A percentile compares a stretch with the other conserved stretches of the same genome.
Conservation (phyloP, 2,113 vertebrate genomes). For the Callorhinus ursinus region DNA sequence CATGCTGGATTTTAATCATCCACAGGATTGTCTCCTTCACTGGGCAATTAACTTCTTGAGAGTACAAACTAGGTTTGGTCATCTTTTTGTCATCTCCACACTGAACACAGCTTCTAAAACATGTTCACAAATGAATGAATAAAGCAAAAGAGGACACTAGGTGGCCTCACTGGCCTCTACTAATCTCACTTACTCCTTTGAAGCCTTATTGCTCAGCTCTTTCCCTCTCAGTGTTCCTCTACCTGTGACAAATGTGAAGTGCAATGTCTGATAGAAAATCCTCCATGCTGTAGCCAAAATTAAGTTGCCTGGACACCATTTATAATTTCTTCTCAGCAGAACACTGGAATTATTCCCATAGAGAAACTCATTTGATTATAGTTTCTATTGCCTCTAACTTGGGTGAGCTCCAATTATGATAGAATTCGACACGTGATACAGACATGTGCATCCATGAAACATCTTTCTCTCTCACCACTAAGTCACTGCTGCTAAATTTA, state of each 20-base stretch:
- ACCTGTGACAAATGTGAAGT: not conserved
- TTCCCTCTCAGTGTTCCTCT: not conserved
- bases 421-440: not conserved
- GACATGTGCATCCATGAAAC: accelerated
- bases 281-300: not conserved
- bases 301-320: not conserved
- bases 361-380: not conserved
- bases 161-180: not conserved
- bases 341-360: not conserved
- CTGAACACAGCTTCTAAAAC: not conserved
- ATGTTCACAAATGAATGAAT: not conserved
- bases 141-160: not conserved
- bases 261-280: accelerated
- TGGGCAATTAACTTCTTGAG: not conserved
- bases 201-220: not conserved
- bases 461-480: not conserved
- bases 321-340: not conserved
- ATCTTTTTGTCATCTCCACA: not conserved
- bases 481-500: not conserved
- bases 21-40: not conserved
- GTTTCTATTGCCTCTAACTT: not conserved
- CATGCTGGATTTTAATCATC: not conserved
- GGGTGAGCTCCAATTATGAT: not conserved
- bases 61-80: not conserved
- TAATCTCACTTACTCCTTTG: not conserved